Evolutionary conservation across 1,140 invertebrate genomes (phyloP).

Genomic region (Drosophila pachea): DNA sequence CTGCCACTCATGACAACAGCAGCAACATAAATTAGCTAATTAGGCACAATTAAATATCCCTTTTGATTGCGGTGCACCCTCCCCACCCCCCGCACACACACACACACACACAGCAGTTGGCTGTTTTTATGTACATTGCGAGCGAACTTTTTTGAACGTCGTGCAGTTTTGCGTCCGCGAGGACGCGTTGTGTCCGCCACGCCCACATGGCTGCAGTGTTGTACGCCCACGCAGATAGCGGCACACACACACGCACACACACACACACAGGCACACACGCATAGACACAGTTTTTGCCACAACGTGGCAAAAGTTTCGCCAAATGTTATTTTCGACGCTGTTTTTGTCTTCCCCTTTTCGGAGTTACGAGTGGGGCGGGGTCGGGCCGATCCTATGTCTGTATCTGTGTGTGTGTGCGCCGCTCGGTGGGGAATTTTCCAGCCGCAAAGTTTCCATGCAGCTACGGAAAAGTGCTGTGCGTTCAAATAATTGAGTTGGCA

Average conservation of each 20-base stretch:
- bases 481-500: conserved; percentile 75
- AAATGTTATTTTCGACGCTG: conserved; percentile 75
- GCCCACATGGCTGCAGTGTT: conserved; percentile 59
- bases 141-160: conserved; percentile 60
- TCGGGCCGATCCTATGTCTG: background rate
- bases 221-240: conserved; percentile 45
- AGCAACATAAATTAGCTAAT: conserved; percentile 75
- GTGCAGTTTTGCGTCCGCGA: conserved; percentile 61
- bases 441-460: conserved; percentile 73
- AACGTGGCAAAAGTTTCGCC: conserved; percentile 70
- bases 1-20: conserved; percentile 47
- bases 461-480: conserved; percentile 58
- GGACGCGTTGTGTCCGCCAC: conserved; percentile 59
- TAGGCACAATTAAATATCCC: conserved; percentile 76
- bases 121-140: conserved; percentile 43
- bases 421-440: conserved; percentile 48
- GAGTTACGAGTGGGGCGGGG: background rate
- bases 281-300: conserved; percentile 54
- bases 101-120: conserved; percentile 25
- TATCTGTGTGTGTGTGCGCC: conserved; percentile 1
- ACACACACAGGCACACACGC: conserved; percentile 23
- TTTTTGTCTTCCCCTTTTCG: conserved; percentile 46
- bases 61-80: conserved; percentile 64
- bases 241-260: conserved; percentile 16
- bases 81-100: conserved; percentile 17